These are phyloP conservation scores for Neopipo cinnamomea DNA, from an alignment of 2,113 vertebrate species.

Conservation along the genomic window DNA sequence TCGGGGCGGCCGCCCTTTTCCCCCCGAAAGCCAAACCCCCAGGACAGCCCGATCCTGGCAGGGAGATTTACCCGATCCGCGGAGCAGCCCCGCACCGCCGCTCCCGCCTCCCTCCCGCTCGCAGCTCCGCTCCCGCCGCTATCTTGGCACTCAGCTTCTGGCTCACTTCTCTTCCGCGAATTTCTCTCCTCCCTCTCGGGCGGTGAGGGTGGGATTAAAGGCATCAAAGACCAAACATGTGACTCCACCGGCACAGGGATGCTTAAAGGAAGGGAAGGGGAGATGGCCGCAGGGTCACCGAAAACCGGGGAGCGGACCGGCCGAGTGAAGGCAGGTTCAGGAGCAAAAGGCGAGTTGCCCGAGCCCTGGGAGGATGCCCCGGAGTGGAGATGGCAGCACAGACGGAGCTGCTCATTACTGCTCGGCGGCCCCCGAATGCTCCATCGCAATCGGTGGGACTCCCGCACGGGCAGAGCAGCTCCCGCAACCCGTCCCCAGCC, in stretches of 20 bases:
- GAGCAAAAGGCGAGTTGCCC: not conserved
- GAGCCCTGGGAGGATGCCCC: no score
- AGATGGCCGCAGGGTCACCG: no score
- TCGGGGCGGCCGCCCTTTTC: not conserved
- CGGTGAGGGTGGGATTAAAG: conserved; percentile 35
- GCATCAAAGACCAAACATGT: not conserved
- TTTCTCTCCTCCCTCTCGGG: not conserved
- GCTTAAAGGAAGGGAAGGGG: not conserved
- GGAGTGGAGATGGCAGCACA: not conserved
- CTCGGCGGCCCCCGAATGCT: not conserved
- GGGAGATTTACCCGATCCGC: not conserved
- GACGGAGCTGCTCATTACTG: not conserved
- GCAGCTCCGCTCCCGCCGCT: not conserved
- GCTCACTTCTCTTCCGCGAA: not conserved
- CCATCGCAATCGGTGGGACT: not conserved
- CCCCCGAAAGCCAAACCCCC: not conserved
- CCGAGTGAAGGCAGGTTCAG: no score
- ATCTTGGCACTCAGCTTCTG: not conserved
- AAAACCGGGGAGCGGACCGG: accelerated
- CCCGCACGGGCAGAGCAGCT: no score
- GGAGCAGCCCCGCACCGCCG: not conserved
- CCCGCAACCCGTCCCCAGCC: no score
- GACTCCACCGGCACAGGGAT: not conserved
- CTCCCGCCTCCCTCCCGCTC: not conserved
- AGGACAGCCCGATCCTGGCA: not conserved